Evolutionary conservation across 53 echinoderm and acorn worm species (phyloP).

Genomic region (Stichopus horrens): DNA sequence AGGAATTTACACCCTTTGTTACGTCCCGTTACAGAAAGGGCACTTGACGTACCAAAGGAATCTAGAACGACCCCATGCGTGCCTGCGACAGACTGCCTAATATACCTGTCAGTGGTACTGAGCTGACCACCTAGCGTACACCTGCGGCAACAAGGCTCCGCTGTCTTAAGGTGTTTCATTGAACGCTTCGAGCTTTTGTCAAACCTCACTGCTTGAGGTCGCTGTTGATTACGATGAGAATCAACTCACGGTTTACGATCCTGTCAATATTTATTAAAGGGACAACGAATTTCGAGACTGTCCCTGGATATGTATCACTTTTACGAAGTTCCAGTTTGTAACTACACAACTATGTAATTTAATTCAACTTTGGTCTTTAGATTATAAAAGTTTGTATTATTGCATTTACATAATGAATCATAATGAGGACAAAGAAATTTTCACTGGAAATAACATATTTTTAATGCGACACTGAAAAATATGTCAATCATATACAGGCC

Average conservation of each 20-base stretch:
- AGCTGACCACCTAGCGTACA: slow-evolving; percentile 33
- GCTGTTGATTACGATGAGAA: background rate
- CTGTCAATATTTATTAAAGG: background rate
- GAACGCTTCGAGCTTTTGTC: slow-evolving; percentile 12
- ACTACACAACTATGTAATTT: no score
- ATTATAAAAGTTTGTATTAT: no score
- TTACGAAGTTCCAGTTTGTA: no score
- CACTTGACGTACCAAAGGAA: slow-evolving; percentile 16
- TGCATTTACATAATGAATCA: no score
- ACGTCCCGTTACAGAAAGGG: slow-evolving; percentile 2
- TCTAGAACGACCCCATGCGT: background rate
- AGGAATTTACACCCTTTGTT: slow-evolving; percentile 32
- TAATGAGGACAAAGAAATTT: no score
- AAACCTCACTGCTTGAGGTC: slow-evolving; percentile 1
- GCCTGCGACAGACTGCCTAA: slow-evolving; percentile 28
- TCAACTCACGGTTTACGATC: background rate
- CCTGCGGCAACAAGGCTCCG: slow-evolving; percentile 26
- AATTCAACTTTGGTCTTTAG: no score
- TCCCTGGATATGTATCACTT: no score
- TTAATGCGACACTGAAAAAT: no score
- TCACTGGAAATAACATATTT: no score
- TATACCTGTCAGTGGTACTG: slow-evolving; percentile 21
- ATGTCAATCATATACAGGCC: no score
- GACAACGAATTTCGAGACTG: no score
- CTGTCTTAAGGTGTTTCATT: slow-evolving; percentile 19